Evolutionary conservation across 2,113 vertebrate genomes (phyloP), one percentile per base, ranked within the genome.

Genomic region (Grantiella picta): DNA sequence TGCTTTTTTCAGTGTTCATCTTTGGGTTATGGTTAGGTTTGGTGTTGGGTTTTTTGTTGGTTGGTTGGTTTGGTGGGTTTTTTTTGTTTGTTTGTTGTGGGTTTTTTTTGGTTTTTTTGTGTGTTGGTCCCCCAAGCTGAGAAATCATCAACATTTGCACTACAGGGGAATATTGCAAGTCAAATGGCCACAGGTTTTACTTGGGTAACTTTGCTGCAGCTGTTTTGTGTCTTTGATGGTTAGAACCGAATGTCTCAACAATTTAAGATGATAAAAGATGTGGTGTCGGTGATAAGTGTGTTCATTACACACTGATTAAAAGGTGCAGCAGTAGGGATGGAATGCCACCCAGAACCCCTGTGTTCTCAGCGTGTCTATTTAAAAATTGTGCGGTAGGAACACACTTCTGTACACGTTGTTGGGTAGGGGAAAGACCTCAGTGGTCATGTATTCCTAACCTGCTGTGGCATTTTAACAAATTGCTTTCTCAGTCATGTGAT

Each of bases 291-390:
- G 94, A 81, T 96, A 95, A 97, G 95, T 71, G 86, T 93, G 81
- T 91, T 95, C 95, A 85, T 95, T 97, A 94, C 93, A 88, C 93
- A 86, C 94, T 96, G 98, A 97, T 98, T 97, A 97, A 96, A 96
- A 96, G 95, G 90, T 97, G 92, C 61, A 90, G 84, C 93, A 91
- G 81, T 57, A 21, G 88, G 96, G 95, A 97, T 95, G 86, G 90
- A 97, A 83, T 95, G 91, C 91, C 92, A 93, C 70, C 82, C 87
- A 95, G 90, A 96, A 69, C 44, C 42, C 72, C 68, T 21, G 19
- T 92, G 90, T 94, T 97, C 92, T 96, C 40, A 95, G 87, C 72
- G 36, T 80, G 69, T 82, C 92, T 95, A 20, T 90, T 92, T 89
- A 73, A 94, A 97, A 97, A 90, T 19, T 38, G 44, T 49, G 12